Base-by-base conservation (phyloP, 2,113 vertebrate species). In the Anser brachyrhynchus region DNA sequence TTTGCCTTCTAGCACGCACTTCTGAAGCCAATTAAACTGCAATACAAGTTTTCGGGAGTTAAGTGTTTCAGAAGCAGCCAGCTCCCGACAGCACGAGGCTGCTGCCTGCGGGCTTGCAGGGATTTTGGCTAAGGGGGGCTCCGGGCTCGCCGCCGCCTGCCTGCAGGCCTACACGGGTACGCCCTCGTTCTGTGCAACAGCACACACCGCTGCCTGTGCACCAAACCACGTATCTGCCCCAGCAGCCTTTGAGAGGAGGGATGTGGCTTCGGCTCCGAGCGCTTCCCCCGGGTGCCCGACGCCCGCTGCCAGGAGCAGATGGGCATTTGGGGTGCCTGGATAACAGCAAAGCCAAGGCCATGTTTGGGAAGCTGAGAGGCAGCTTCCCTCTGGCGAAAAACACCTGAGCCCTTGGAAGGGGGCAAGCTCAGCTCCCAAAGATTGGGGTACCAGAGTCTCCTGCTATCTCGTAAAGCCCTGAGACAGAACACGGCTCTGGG, bases 131-230 rank as follows among this genome's bases (percentile, higher is more conserved):
- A 7, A 9, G 18, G 57, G 77, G 13, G 41, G 66, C 5, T 61
- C 82, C 43, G 4, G 4, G 7, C 31, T 90, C 3, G 1, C 29
- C 6, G 1, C 26, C 0, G 3, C 61, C 55, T 14, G 18, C 10
- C 1, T 1, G 26, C 41, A 57, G 7, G 2, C 28, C 82, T 9
- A 6, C 2, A 0, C 7, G 9, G 25, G 51, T 11, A n/a, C 49
- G 6, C 74, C 71, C 69, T 19, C 15, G 13, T 52, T 61, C 15
- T 13, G 80, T 73, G 35, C 52, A 64, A 9, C 62, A 26, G 65
- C 70, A 70, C 89, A 57, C 39, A 31, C 5, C 65, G 3, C 49
- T 44, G 59, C 8, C 58, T 17, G 15, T 5, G 4, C 7, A 1
- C 13, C 49, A 25, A 6, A 28, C 41, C 2, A 7, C n/a, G 25